These are phyloP conservation scores for Habroteleia sp. DNA, from an alignment of 2,888 invertebrate genomes.

Conservation along the genomic window DNA sequence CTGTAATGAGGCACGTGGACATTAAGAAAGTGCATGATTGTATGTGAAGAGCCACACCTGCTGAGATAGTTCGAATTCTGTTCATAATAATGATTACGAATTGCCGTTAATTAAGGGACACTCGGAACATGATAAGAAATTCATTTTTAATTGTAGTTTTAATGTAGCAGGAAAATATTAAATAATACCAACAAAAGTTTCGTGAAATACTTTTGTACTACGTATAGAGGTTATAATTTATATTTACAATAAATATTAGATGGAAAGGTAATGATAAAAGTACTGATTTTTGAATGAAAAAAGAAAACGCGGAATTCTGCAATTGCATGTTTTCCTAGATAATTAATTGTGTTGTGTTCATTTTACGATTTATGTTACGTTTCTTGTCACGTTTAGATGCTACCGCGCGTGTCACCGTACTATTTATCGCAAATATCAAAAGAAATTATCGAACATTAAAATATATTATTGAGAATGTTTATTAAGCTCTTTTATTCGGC, in stretches of 20 bases:
- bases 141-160: constrained; percentile 11
- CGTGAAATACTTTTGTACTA: constrained; percentile 22
- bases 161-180: no score
- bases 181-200: no score
- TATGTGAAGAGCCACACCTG: constrained; percentile 47
- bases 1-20: constrained; percentile 20
- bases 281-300: no score
- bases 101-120: constrained; percentile 13
- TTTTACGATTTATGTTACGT: no score
- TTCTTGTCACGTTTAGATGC: no score
- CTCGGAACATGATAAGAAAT: background rate
- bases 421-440: no score
- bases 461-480: constrained; percentile 17
- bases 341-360: no score
- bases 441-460: constrained; percentile 6
- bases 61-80: constrained; percentile 25
- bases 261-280: no score
- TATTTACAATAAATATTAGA: no score
- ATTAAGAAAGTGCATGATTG: constrained; percentile 20
- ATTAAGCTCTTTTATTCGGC: constrained; percentile 7
- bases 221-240: constrained; percentile 3
- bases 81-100: constrained; percentile 24
- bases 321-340: no score
- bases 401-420: no score
- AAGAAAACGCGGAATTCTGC: no score